These are phyloP conservation scores for Tribolium madens DNA, from an alignment of 1,140 invertebrate genomes.

Conservation along the genomic window DNA sequence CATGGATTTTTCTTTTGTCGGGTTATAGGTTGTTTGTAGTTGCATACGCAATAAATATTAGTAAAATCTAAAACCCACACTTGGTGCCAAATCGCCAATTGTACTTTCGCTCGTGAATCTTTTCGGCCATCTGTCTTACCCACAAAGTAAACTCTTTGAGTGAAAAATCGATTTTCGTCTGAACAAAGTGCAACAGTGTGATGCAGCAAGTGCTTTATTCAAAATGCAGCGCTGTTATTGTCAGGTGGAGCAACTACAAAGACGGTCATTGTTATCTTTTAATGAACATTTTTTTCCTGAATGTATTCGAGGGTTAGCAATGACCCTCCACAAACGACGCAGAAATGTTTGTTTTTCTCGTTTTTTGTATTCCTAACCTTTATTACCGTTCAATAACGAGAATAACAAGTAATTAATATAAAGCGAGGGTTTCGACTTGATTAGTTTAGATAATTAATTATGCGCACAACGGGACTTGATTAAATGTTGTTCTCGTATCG, in stretches of 20 bases:
- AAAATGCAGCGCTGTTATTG: constrained; percentile 55
- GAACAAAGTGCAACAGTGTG: constrained; percentile 30
- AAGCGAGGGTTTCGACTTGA: background rate
- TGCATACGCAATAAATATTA: background rate
- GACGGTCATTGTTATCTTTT: constrained; percentile 55
- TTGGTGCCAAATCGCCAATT: too few species aligned
- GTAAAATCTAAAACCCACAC: background rate
- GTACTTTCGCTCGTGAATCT: background rate
- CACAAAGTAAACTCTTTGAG: background rate
- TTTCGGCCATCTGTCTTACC: background rate
- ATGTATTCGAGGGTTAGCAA: background rate
- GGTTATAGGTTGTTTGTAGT: background rate
- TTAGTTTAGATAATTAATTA: background rate
- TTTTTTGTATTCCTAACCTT: background rate
- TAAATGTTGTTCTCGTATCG: background rate
- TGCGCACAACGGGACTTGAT: background rate
- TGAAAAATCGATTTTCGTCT: constrained; percentile 19
- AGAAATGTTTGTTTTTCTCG: background rate
- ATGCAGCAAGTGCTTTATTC: constrained; percentile 38
- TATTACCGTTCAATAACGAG: background rate
- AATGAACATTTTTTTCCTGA: constrained; percentile 48
- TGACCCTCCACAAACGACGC: background rate
- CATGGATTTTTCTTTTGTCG: background rate
- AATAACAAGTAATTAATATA: background rate
- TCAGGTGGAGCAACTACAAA: constrained; percentile 54